Conservation (phyloP, 2,113 vertebrate species). For the Phylloscopus trochilus region DNA sequence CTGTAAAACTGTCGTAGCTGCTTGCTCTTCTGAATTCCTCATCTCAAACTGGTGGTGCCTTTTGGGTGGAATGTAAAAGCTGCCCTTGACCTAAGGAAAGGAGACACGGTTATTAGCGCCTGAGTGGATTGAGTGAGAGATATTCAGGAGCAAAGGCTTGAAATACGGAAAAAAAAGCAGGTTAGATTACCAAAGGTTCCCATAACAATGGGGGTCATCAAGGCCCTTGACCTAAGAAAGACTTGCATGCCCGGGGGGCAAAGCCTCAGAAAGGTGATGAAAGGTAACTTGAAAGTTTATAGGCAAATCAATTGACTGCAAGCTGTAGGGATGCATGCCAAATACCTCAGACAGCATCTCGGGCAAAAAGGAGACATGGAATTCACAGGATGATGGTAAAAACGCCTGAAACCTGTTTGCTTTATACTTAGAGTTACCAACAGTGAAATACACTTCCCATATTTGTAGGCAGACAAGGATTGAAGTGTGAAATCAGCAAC, state of each 20-base stretch:
- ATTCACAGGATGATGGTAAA: conserved; percentile 26
- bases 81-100: conserved; percentile 81
- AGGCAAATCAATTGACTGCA: conserved; percentile 3
- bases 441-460: neutral
- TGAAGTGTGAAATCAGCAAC: conserved; percentile 7
- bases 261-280: conserved; percentile 29
- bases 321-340: neutral
- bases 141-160: conserved; percentile 7
- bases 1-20: conserved; percentile 91
- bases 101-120: conserved; percentile 54
- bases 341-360: conserved; percentile 13
- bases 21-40: conserved; percentile 93
- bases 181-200: conserved; percentile 56
- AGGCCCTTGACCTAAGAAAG: conserved; percentile 11
- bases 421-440: neutral
- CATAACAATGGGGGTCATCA: conserved; percentile 49
- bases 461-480: neutral
- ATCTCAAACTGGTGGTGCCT: conserved; percentile 84
- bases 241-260: neutral
- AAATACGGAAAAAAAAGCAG: conserved; percentile 47
- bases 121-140: neutral
- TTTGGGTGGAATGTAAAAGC: conserved; percentile 84
- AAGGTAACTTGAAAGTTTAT: conserved; percentile 45
- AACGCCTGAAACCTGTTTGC: conserved; percentile 7
- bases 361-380: neutral